Evolutionary conservation across 2,888 invertebrate genomes (phyloP).

Genomic region (Tolmerus cingulatus): DNA sequence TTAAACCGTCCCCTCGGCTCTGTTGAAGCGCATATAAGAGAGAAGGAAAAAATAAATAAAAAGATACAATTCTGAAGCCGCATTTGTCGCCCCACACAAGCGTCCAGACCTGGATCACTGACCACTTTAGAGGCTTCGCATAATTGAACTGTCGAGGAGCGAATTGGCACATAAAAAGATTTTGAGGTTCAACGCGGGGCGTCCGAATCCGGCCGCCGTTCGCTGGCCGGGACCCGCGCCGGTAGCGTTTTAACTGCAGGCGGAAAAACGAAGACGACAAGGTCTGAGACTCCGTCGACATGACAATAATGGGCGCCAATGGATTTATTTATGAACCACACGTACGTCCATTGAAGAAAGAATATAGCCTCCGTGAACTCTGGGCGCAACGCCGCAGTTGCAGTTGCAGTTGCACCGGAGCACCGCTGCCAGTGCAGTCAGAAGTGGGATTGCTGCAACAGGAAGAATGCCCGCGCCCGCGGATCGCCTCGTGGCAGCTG

Average conservation of each 20-base stretch:
- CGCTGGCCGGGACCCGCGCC: neutral
- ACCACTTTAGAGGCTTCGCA: conserved; percentile 29
- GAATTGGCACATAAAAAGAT: conserved; percentile 33
- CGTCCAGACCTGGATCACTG: neutral
- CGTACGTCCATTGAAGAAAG: conserved; percentile 36
- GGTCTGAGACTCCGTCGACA: neutral
- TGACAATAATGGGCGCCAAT: conserved; percentile 44
- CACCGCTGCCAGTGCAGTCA: neutral
- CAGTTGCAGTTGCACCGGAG: neutral
- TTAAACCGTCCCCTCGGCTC: neutral
- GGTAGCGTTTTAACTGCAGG: neutral
- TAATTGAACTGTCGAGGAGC: conserved; percentile 24
- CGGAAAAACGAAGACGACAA: neutral
- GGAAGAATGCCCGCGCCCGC: neutral
- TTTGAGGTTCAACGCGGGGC: neutral
- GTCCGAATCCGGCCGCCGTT: neutral
- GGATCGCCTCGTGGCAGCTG: neutral
- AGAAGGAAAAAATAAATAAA: neutral
- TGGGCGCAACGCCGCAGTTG: neutral
- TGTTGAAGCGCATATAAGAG: neutral
- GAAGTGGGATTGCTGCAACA: neutral
- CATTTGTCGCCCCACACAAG: neutral
- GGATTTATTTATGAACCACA: conserved; percentile 45
- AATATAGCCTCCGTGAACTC: conserved; percentile 6
- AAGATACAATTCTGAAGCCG: neutral